Conservation (phyloP, 2,797 vertebrate species). For the Phrynocephalus guinanensis region DNA sequence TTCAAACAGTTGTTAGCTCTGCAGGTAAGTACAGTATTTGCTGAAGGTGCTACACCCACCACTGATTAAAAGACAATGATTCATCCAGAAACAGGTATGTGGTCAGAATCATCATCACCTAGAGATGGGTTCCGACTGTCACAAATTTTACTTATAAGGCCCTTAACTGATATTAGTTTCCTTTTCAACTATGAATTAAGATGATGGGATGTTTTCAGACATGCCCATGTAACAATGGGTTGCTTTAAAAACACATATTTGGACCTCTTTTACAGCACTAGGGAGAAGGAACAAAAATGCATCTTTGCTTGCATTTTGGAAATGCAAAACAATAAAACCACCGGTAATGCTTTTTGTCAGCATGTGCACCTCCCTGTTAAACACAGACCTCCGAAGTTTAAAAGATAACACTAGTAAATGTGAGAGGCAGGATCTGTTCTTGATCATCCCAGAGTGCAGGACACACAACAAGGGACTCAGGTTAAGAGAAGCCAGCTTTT, state of each 20-base stretch:
- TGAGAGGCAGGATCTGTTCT: no score
- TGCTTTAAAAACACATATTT: not conserved
- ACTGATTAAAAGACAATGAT: not conserved
- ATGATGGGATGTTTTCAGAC: not conserved
- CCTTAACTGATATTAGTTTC: not conserved
- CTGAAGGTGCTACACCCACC: no score
- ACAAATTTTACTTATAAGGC: not conserved
- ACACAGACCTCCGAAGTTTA: not conserved
- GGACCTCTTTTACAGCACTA: not conserved
- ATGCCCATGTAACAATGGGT: not conserved
- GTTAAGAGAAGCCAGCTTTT: no score
- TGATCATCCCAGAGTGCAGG: no score
- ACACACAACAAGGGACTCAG: no score
- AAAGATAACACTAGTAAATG: not conserved
- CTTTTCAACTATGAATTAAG: not conserved
- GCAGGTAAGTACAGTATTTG: not conserved
- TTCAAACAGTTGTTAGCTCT: not conserved
- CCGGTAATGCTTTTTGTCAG: not conserved
- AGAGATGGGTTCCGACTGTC: not conserved
- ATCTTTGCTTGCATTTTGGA: not conserved
- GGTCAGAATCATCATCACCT: not conserved
- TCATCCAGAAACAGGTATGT: not conserved
- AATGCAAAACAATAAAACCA: not conserved
- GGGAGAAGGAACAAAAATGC: not conserved
- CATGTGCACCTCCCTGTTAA: not conserved